These are phyloP conservation scores for Stercorarius parasiticus DNA, from an alignment of 2,113 vertebrate species.

Conservation along the genomic window DNA sequence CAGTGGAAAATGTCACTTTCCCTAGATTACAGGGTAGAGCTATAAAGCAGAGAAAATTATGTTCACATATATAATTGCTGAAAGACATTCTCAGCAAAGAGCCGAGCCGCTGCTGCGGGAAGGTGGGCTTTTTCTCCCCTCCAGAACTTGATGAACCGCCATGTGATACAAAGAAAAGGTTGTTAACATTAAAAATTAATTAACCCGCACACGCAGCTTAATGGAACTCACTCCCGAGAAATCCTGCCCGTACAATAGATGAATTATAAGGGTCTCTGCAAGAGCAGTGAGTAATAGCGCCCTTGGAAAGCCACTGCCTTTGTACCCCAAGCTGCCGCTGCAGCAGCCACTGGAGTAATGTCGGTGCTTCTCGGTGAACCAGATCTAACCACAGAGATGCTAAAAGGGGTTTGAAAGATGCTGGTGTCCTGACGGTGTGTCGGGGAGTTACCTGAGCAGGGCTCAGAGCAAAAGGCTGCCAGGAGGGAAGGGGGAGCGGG, in stretches of 20 bases:
- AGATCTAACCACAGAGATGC: neutral
- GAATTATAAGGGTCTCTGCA: neutral
- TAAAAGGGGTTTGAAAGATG: neutral
- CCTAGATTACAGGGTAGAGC: conserved; percentile 52
- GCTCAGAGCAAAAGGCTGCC: neutral
- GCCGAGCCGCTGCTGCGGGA: neutral
- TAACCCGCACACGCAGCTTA: neutral
- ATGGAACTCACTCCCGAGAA: neutral
- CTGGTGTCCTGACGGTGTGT: neutral
- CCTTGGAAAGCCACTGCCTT: neutral
- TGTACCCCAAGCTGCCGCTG: neutral
- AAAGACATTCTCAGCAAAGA: neutral
- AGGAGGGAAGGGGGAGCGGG: neutral
- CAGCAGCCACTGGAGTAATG: neutral
- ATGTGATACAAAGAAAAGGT: conserved; percentile 17
- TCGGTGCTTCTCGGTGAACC: fast-evolving
- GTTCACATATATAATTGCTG: neutral
- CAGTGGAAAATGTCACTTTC: conserved; percentile 62
- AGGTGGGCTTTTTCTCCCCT: neutral
- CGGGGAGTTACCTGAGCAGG: neutral
- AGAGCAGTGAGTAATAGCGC: neutral
- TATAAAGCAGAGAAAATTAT: conserved; percentile 17
- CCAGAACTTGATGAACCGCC: neutral
- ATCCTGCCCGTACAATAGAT: neutral
- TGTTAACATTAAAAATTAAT: conserved; percentile 51